Conservation (phyloP, 1,140 invertebrate genomes). For the Pectinophora gossypiella region DNA sequence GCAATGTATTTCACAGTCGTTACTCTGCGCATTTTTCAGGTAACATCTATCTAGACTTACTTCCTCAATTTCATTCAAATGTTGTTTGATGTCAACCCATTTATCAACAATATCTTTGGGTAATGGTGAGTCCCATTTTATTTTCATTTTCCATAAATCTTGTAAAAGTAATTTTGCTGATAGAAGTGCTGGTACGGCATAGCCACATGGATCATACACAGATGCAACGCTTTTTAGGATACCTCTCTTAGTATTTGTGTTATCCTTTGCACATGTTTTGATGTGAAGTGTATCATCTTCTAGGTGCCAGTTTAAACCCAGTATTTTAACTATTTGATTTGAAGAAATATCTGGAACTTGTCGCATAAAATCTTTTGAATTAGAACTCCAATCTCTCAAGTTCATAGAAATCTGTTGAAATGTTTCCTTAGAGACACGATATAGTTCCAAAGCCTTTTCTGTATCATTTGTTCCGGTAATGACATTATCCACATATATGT, state of each 20-base stretch:
- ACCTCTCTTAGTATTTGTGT: constrained; percentile 8
- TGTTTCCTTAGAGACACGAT: constrained; percentile 9
- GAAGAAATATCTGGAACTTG: constrained; percentile 6
- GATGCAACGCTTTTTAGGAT: constrained; percentile 16
- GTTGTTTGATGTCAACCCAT: constrained; percentile 11
- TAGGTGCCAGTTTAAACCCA: constrained; percentile 12
- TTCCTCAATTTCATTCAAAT: constrained; percentile 1
- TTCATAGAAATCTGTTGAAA: constrained; percentile 24
- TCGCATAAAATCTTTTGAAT: constrained; percentile 10
- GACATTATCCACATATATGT: constrained; percentile 25
- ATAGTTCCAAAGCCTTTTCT: constrained; percentile 15
- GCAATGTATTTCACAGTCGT: constrained; percentile 8
- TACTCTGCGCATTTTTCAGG: not conserved
- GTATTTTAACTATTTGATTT: not conserved
- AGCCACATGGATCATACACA: constrained; percentile 22
- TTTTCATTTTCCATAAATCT: constrained; percentile 22
- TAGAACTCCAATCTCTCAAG: constrained; percentile 21
- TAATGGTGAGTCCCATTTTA: constrained; percentile 18
- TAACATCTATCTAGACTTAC: not conserved
- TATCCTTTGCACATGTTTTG: not conserved
- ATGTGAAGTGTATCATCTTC: constrained; percentile 6
- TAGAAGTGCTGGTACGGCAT: constrained; percentile 14
- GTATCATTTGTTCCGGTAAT: constrained; percentile 13
- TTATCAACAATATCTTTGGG: constrained; percentile 5
- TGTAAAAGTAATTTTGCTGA: constrained; percentile 25